phyloP scores from a whole-genome alignment of 2,797 vertebrate genomes.

The Muraenolepis orangiensis region DNA sequence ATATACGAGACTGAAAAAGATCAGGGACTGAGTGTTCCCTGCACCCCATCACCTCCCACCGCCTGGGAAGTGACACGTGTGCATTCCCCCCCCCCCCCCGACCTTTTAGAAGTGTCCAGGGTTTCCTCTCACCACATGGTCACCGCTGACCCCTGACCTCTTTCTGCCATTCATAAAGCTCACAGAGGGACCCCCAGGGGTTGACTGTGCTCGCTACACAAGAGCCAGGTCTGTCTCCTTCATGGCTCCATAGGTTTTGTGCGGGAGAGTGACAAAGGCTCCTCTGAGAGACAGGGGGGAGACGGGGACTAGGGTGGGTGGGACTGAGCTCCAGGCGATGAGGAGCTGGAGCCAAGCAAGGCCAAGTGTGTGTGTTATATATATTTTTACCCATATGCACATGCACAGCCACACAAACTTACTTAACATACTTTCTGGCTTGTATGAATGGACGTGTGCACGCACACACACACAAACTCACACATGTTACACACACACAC shows the following conservation, averaged over 20 bases:
- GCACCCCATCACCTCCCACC: slow-evolving; percentile 27
- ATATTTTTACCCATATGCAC: background rate
- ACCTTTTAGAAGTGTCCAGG: slow-evolving; percentile 54
- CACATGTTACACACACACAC: background rate
- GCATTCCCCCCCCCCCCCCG: too few species aligned
- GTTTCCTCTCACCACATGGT: slow-evolving; percentile 32
- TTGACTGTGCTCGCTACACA: slow-evolving; percentile 40
- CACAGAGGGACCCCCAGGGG: slow-evolving; percentile 41
- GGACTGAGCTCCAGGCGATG: slow-evolving; percentile 11
- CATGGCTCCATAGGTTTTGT: slow-evolving; percentile 54
- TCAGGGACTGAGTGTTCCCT: slow-evolving; percentile 18
- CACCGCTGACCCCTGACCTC: slow-evolving; percentile 38
- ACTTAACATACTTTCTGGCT: background rate
- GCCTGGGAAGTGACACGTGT: slow-evolving; percentile 16
- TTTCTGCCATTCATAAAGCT: slow-evolving; percentile 44
- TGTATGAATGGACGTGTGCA: background rate
- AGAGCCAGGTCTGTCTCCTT: slow-evolving; percentile 54
- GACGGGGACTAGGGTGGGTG: background rate
- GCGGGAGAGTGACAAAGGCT: slow-evolving; percentile 51
- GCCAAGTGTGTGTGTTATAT: slow-evolving; percentile 10
- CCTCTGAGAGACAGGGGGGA: slow-evolving; percentile 24
- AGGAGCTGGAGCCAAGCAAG: slow-evolving; percentile 13
- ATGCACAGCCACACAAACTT: background rate
- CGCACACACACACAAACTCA: background rate
- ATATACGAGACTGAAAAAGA: background rate